Percentiles rank a stretch among this genome's conserved stretches.
These are phyloP conservation scores for Odontocolon sp. DNA, from an alignment of 2,888 invertebrate species.

Conservation along the genomic window DNA sequence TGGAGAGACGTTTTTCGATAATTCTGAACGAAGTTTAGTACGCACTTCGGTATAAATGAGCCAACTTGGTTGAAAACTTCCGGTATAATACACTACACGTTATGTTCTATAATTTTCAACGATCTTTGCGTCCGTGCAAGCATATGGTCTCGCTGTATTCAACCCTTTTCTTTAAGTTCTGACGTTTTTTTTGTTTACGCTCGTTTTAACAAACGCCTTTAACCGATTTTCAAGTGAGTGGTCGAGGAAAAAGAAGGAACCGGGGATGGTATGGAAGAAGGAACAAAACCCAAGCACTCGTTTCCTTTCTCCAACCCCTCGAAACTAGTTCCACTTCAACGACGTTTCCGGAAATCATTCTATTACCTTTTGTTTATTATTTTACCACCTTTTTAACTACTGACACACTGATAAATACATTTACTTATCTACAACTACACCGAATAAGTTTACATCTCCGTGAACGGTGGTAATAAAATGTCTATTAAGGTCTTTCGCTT, in stretches of 20 bases:
- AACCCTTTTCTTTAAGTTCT: slow-evolving; percentile 7
- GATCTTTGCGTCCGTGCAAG: not conserved
- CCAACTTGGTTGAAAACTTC: too few species aligned
- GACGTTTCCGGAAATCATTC: slow-evolving; percentile 40
- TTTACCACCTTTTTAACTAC: not conserved
- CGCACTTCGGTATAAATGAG: too few species aligned
- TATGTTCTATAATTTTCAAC: not conserved
- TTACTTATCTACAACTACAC: slow-evolving; percentile 3
- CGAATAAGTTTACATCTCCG: too few species aligned
- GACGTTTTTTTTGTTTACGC: slow-evolving; percentile 7
- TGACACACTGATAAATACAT: not conserved
- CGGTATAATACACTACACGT: not conserved
- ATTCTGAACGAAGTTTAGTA: too few species aligned
- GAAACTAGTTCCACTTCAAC: slow-evolving; percentile 45
- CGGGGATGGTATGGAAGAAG: slow-evolving; percentile 20
- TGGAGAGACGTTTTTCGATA: too few species aligned
- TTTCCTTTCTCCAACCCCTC: slow-evolving; percentile 18
- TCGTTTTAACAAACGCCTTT: slow-evolving; percentile 14
- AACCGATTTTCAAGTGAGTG: slow-evolving; percentile 32
- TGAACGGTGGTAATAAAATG: slow-evolving; percentile 52
- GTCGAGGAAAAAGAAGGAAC: not conserved
- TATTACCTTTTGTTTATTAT: not conserved
- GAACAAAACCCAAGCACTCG: not conserved
- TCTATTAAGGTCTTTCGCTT: slow-evolving; percentile 28
- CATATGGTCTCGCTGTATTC: slow-evolving; percentile 5